These are phyloP conservation scores for Thecocarcelia acutangulata DNA, from an alignment of 2,888 invertebrate genomes.

Conservation along the genomic window DNA sequence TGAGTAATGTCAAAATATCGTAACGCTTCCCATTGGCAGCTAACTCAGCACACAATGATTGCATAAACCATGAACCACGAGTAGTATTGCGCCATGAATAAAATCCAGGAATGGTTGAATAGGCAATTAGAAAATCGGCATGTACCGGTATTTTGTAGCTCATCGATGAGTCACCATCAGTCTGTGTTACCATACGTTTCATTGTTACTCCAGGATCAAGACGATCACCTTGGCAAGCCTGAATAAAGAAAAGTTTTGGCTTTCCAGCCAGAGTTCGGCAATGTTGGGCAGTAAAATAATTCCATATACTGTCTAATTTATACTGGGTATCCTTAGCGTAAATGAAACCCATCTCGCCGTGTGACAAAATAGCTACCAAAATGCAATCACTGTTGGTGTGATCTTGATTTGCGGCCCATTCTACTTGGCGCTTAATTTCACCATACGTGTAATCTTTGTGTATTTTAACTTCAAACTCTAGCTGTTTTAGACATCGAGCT, in stretches of 20 bases:
- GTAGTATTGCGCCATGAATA: constrained; percentile 97
- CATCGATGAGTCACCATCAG: constrained; percentile 85
- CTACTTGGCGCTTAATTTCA: constrained; percentile 86
- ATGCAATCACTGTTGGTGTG: constrained; percentile 92
- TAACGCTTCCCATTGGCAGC: constrained; percentile 87
- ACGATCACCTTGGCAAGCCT: constrained; percentile 95
- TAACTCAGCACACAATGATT: constrained; percentile 92
- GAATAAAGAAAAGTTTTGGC: constrained; percentile 88
- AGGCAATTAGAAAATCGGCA: constrained; percentile 96
- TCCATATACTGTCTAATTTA: constrained; percentile 90
- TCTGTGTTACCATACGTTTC: constrained; percentile 83
- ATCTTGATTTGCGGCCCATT: constrained; percentile 88
- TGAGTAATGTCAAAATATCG: constrained; percentile 92
- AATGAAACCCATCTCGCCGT: constrained; percentile 93
- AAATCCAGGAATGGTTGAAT: constrained; percentile 95
- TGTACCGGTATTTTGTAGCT: constrained; percentile 93
- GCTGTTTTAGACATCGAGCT: constrained; percentile 84
- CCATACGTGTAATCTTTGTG: constrained; percentile 86
- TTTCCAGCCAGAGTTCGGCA: constrained; percentile 94
- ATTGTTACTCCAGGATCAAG: constrained; percentile 90
- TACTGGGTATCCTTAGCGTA: constrained; percentile 93
- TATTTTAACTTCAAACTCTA: constrained; percentile 89
- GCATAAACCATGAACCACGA: constrained; percentile 97
- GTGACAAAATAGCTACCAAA: constrained; percentile 91
- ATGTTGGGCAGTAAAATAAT: constrained; percentile 89